Evolutionary conservation across 2,797 vertebrate genomes (phyloP), one percentile per base, ranked within the genome.

Genomic region (Parotocinclus haroldoi): DNA sequence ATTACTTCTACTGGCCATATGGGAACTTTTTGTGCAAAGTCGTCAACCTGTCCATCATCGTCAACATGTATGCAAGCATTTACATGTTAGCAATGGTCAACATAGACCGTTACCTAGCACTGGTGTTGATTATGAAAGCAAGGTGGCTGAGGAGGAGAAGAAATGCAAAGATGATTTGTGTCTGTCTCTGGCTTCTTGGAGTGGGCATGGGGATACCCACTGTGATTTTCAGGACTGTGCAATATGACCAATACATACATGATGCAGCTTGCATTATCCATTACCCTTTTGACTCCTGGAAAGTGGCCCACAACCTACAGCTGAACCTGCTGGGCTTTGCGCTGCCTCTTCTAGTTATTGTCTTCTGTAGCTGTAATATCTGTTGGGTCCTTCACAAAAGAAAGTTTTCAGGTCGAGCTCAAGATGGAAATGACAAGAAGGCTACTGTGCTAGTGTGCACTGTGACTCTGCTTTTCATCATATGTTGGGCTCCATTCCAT

Each of bases 401-500:
- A 1, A 83, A 71, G 39, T 79, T 91, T 51, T 84, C 50, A 12
- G 74, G 79, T 1, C 76, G 87, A 62, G 85, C 84, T 53, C 71
- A 82, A 13, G 79, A 89, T 0, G 76, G 81, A 11, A 90, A 83
- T 0, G 91, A 96, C 69, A 74, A 67, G 48, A 96, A 82, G 80
- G 89, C 94, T 38, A 91, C 91, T 0, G 3, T 75, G 3, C 76
- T 98, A 55, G 78, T 99, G 17, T 90, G 89, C 36, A 66, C 86
- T 0, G 92, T 98, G 57, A 90, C 92, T 0, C 58, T 95, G n/a
- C 73, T 94, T 0, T 99, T 96, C 14, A 8, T 98, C 0, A 0
- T 92, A 17, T 95, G 92, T 66, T 97, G 95, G 96, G 83, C 91
- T 48, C 95, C 95, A 0, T 95, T 93, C 76, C 94, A 98, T 68